These are phyloP conservation scores for Antedon mediterranea DNA, from an alignment of 53 echinoderm and acorn worm species.

Conservation along the genomic window DNA sequence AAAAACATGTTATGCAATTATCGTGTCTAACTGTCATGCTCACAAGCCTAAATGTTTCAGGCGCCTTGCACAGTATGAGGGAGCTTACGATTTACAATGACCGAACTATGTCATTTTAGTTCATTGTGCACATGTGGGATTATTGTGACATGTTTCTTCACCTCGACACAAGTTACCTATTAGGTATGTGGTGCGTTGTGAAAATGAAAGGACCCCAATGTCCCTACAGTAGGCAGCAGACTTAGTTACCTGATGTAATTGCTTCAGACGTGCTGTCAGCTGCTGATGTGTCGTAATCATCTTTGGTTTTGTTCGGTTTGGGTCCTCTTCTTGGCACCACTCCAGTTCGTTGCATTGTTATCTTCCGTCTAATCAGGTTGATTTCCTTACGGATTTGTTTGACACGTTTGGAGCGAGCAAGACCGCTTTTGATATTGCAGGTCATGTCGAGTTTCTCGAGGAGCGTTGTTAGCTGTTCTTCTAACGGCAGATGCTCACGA, in stretches of 20 bases:
- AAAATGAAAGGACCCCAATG: not conserved
- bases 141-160: too few relatives aligned
- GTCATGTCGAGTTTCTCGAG: constrained; percentile 94
- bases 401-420: constrained; percentile 65
- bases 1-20: too few relatives aligned
- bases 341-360: constrained; percentile 47
- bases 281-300: constrained; percentile 5
- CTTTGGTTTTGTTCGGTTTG: not conserved
- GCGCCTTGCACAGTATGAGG: too few relatives aligned
- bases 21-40: too few relatives aligned
- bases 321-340: constrained; percentile 1
- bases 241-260: not conserved
- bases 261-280: constrained; percentile 16
- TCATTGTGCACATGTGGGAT: too few relatives aligned
- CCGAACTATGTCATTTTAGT: too few relatives aligned
- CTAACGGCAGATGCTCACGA: constrained; percentile 61
- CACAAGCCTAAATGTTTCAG: too few relatives aligned
- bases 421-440: constrained; percentile 72
- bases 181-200: too few relatives aligned
- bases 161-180: too few relatives aligned
- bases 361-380: constrained; percentile 70
- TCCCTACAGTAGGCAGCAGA: not conserved
- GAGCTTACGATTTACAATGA: too few relatives aligned
- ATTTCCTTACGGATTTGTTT: constrained; percentile 90
- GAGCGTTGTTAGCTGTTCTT: constrained; percentile 76